Evolutionary conservation across 2,797 vertebrate genomes (phyloP).

Genomic region (Sphenopsis melanotis): DNA sequence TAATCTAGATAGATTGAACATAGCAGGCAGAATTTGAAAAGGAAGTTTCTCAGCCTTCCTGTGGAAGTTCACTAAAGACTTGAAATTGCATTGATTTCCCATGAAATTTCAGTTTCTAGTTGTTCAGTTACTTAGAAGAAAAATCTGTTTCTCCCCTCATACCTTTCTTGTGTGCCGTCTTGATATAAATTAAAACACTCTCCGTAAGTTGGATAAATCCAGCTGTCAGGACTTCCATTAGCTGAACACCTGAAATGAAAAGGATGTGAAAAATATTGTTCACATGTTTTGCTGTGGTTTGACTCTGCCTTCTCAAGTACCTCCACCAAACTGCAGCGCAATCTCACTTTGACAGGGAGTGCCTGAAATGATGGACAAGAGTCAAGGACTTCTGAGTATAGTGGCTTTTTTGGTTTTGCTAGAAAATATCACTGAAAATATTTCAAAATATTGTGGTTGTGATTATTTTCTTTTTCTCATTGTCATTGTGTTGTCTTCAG

Average conservation of each 20-base stretch:
- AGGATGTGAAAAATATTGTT: background rate
- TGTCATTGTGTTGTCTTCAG: background rate
- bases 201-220: background rate
- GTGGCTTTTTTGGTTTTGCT: background rate
- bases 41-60: background rate
- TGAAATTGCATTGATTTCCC: background rate
- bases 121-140: background rate
- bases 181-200: background rate
- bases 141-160: background rate
- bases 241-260: background rate
- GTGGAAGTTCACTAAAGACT: background rate
- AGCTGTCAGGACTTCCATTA: background rate
- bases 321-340: background rate
- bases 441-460: background rate
- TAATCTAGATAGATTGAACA: conserved; percentile 2
- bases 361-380: background rate
- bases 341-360: background rate
- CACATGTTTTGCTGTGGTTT: background rate
- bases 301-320: background rate
- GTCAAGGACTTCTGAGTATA: background rate
- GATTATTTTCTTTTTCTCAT: background rate
- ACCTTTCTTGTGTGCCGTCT: background rate
- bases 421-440: background rate
- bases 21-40: conserved; percentile 4
- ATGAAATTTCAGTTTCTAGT: background rate